Evolutionary conservation across 2,797 vertebrate genomes (phyloP).

Genomic region (Chiroxiphia lanceolata): DNA sequence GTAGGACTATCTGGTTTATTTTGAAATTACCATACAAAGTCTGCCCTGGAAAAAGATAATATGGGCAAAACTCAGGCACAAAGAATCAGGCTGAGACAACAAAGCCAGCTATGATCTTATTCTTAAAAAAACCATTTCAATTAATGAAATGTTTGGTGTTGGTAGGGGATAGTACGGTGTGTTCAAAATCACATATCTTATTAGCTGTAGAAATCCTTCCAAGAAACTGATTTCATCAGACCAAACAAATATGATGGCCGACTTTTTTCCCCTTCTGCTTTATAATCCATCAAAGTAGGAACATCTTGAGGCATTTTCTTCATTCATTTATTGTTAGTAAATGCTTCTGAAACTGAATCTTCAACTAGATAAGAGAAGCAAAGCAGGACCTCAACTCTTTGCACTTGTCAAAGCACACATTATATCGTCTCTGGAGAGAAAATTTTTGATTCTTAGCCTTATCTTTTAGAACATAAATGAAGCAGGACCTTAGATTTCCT

Average conservation of each 20-base stretch:
- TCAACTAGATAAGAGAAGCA: background rate
- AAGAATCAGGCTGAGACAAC: background rate
- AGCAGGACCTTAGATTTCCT: background rate
- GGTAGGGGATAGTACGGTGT: accelerated
- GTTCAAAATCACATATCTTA: background rate
- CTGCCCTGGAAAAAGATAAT: background rate
- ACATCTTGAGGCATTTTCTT: background rate
- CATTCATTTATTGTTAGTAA: background rate
- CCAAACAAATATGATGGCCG: background rate
- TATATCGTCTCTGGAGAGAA: background rate
- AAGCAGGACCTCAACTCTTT: background rate
- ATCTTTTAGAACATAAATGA: background rate
- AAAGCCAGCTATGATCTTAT: background rate
- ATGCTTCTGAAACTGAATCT: background rate
- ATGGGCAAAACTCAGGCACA: background rate
- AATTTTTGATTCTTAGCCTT: background rate
- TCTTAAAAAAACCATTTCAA: background rate
- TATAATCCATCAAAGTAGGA: background rate
- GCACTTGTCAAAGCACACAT: background rate
- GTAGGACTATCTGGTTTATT: background rate
- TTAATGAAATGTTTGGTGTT: background rate
- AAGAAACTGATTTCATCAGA: background rate
- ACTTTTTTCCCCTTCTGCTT: background rate
- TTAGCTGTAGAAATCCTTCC: background rate
- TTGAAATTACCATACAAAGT: background rate